Base-by-base conservation (phyloP, 2,888 invertebrate genomes). In the Acrobasis repandana region DNA sequence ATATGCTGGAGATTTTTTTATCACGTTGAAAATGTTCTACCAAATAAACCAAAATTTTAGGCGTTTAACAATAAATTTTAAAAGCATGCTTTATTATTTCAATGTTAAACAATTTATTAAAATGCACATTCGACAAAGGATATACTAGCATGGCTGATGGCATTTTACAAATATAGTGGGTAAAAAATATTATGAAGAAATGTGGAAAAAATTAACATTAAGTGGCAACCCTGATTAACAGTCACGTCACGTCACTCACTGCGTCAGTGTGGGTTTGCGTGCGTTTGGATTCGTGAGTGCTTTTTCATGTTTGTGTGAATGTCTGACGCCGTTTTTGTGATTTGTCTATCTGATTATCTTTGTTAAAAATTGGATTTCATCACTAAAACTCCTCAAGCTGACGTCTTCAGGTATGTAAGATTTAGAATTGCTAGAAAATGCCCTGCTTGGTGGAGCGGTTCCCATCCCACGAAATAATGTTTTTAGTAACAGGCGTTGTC, bases 311-410 rank as follows among this genome's bases (percentile, higher is more conserved):
- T 88, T 90, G 90, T 89, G 86, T 91, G 88, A 86, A 82, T 85
- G 82, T 87, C 85, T 86, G 85, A 90, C 88, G 88, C 88, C 86
- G 86, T 84, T 85, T 84, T 85, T 86, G 81, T 86, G 82, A 86
- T 75, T 85, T 82, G 80, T 75, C 82, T 85, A 86, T 56, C 61
- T 61, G 58, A 66, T 59, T 65, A 61, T 83, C 80, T 74, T 78
- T 82, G 75, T 85, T 83, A 84, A 80, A 86, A 80, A 86, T 90
- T 86, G 90, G 89, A 86, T 90, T 88, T 90, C 85, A 89, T 90
- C 84, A 91, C 80, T 90, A 87, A 91, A 91, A 90, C 85, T 82
- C 72, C 74, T 77, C 88, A 90, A 88, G 83, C 88, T 90, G 90
- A 85, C 77, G 83, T 83, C 80, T 81, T 76, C 80, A 81, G 90